Evolutionary conservation across 1,140 invertebrate genomes (phyloP).

Genomic region (Hypsibius dujardini): DNA sequence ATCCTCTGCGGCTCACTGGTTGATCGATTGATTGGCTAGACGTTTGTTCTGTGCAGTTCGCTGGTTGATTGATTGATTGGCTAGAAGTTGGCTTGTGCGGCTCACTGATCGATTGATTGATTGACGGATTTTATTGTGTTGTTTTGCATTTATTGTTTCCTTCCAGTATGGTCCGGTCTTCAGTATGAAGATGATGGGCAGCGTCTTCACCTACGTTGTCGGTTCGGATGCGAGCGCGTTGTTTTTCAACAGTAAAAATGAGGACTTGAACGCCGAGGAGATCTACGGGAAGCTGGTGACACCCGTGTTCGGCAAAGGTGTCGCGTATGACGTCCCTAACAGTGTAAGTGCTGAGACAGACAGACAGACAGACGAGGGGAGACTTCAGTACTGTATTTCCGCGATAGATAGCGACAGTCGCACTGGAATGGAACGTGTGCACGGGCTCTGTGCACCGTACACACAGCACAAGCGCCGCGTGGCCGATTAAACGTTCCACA

Average conservation of each 20-base stretch:
- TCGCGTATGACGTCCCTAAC: slow-evolving; percentile 30
- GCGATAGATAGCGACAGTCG: no score
- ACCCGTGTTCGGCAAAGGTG: slow-evolving; percentile 30
- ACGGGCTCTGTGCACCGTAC: no score
- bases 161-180: slow-evolving; percentile 31
- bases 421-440: no score
- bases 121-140: background rate
- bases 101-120: background rate
- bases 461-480: no score
- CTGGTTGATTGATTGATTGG: no score
- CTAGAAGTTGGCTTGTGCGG: background rate
- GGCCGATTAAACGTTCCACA: no score
- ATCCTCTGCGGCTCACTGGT: no score
- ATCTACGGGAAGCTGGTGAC: slow-evolving; percentile 28
- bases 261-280: slow-evolving; percentile 31
- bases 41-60: no score
- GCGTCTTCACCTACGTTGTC: slow-evolving; percentile 30
- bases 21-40: no score
- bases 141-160: background rate
- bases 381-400: no score
- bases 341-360: slow-evolving; percentile 23
- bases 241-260: slow-evolving; percentile 31
- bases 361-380: no score
- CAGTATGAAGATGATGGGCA: slow-evolving; percentile 31
- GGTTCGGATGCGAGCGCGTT: slow-evolving; percentile 27